These are phyloP conservation scores for Macaca mulatta DNA, from an alignment of 2,113 vertebrate species.

Conservation along the genomic window DNA sequence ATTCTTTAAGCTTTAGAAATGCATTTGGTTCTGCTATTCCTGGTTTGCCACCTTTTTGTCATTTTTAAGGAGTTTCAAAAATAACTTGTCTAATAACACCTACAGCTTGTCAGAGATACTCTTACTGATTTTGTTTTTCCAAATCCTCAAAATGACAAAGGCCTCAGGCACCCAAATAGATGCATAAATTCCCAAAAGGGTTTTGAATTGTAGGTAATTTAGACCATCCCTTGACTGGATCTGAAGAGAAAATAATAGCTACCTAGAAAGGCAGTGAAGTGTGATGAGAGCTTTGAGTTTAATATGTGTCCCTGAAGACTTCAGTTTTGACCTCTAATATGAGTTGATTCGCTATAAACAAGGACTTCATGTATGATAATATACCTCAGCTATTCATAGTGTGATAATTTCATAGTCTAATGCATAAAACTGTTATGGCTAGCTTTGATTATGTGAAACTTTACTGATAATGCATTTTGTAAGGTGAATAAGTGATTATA, in stretches of 20 bases:
- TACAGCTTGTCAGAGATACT: constrained; percentile 2
- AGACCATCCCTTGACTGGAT: not conserved
- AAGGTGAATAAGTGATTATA: constrained; percentile 54
- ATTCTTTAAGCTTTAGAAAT: not conserved
- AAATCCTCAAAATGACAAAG: constrained; percentile 21
- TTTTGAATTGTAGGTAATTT: constrained; percentile 20
- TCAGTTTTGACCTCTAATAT: constrained; percentile 58
- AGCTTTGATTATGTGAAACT: constrained; percentile 63
- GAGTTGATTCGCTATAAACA: constrained; percentile 44
- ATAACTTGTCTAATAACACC: not conserved
- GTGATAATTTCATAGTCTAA: constrained; percentile 69
- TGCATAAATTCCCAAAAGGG: not conserved
- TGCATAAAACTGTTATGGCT: constrained; percentile 59
- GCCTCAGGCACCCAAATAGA: not conserved
- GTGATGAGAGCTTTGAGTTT: constrained; percentile 17
- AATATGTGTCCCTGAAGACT: constrained; percentile 5
- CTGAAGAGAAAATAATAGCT: constrained; percentile 32
- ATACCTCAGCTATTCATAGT: constrained; percentile 59
- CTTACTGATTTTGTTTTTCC: constrained; percentile 32
- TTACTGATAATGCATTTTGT: constrained; percentile 46
- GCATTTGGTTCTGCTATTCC: not conserved
- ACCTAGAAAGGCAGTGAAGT: not conserved
- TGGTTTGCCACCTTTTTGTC: not conserved
- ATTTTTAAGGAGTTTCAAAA: constrained; percentile 21
- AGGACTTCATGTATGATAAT: constrained; percentile 59